A percentile compares a stretch with the other conserved stretches of the same genome.
Conservation (phyloP, 2,888 invertebrate species). For the Himalopsyche tibetana region DNA sequence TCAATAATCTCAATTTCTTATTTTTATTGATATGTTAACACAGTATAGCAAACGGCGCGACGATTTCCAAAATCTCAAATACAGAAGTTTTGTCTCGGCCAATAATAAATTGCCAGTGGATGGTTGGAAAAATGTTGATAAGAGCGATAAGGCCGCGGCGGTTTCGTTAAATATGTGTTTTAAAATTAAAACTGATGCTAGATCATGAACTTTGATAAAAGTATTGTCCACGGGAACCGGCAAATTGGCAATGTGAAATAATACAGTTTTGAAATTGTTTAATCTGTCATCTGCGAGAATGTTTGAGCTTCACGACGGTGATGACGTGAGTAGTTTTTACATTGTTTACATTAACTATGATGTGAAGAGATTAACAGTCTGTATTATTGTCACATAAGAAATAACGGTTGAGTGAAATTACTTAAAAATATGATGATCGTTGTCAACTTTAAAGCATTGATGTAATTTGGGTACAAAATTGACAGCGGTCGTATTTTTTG, state of each 20-base stretch:
- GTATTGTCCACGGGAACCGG: not conserved
- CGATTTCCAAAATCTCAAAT: slow-evolving; percentile 4
- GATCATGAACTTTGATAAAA: not conserved
- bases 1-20: too few species aligned
- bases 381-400: not conserved
- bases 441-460: not conserved
- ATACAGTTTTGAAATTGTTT: not conserved
- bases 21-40: not conserved
- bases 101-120: slow-evolving; percentile 8
- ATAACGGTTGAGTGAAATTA: not conserved
- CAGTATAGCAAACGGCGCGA: not conserved
- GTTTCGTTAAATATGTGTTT: not conserved
- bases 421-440: not conserved
- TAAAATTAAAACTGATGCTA: slow-evolving; percentile 1
- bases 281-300: not conserved
- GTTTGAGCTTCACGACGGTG: not conserved
- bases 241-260: not conserved
- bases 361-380: not conserved
- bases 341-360: not conserved
- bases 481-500: not conserved
- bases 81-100: not conserved
- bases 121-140: not conserved
- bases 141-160: not conserved
- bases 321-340: not conserved
- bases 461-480: not conserved